Conservation (phyloP, 2,113 vertebrate genomes). For the Merops nubicus region DNA sequence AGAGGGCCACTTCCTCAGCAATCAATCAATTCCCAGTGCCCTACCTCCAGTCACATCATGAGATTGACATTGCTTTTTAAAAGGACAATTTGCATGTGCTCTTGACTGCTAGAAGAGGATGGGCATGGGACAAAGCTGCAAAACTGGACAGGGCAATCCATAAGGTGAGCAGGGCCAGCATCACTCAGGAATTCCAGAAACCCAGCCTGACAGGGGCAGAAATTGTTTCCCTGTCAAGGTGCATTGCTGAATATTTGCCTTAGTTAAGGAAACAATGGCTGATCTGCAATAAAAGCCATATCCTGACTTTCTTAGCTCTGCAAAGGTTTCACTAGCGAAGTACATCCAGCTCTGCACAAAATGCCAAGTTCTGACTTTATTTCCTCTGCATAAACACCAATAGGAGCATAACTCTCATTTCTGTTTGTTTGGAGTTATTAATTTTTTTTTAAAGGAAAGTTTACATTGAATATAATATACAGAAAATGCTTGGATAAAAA, state of each 20-base stretch:
- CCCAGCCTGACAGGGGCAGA: background rate
- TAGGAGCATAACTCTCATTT: background rate
- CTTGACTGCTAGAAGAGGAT: background rate
- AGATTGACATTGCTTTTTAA: background rate
- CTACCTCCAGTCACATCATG: background rate
- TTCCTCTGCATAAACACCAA: background rate
- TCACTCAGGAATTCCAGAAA: background rate
- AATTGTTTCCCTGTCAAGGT: background rate
- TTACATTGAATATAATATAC: background rate
- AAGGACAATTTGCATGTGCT: rapidly evolving
- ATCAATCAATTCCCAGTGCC: background rate
- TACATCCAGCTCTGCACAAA: background rate
- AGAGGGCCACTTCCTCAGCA: background rate
- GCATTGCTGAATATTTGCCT: background rate
- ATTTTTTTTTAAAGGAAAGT: background rate
- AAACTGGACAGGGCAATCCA: background rate
- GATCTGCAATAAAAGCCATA: background rate
- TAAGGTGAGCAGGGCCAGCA: background rate
- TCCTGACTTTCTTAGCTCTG: background rate
- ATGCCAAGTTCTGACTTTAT: background rate
- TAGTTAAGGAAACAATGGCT: background rate
- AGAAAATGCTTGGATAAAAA: conserved; percentile 9
- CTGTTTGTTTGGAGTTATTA: rapidly evolving
- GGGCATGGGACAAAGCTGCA: background rate
- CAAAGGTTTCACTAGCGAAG: background rate